Evolutionary conservation across 2,113 vertebrate genomes (phyloP).

Genomic region (Thunnus thynnus): DNA sequence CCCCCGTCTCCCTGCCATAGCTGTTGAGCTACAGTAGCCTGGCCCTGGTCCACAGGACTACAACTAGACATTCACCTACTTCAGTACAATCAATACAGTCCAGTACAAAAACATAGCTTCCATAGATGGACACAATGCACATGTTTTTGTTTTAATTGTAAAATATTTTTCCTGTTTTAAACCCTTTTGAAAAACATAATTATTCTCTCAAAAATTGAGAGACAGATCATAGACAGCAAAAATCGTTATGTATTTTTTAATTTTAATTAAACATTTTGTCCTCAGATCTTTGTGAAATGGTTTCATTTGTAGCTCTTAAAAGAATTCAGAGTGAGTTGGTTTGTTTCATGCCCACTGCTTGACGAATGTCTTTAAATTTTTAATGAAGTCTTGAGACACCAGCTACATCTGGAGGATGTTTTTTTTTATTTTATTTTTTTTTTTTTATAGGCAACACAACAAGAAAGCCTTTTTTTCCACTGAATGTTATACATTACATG

Average conservation of each 20-base stretch:
- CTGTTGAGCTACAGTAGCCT: constrained; percentile 83
- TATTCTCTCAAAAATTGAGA: constrained; percentile 57
- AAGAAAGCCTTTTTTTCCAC: not conserved
- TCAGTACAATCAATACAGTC: constrained; percentile 83
- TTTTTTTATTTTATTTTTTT: not conserved
- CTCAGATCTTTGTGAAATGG: constrained; percentile 60
- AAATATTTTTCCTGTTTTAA: constrained; percentile 81
- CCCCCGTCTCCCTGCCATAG: constrained; percentile 66
- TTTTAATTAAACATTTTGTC: constrained; percentile 83
- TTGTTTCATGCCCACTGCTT: constrained; percentile 11
- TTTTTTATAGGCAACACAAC: not conserved
- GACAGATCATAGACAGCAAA: constrained; percentile 55
- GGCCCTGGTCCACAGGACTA: constrained; percentile 84
- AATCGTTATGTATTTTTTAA: constrained; percentile 76
- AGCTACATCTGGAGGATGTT: not conserved
- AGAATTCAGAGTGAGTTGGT: constrained; percentile 13
- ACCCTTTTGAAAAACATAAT: constrained; percentile 59
- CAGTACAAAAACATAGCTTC: constrained; percentile 73
- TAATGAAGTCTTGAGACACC: constrained; percentile 16
- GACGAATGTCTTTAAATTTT: constrained; percentile 30
- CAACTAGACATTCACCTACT: constrained; percentile 80
- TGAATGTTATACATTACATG: constrained; percentile 25
- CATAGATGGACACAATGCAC: constrained; percentile 55
- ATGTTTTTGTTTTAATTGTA: constrained; percentile 76
- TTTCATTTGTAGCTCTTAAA: constrained; percentile 53